Conservation (phyloP, 2,888 invertebrate genomes). For the Drosophila mayaguana region DNA sequence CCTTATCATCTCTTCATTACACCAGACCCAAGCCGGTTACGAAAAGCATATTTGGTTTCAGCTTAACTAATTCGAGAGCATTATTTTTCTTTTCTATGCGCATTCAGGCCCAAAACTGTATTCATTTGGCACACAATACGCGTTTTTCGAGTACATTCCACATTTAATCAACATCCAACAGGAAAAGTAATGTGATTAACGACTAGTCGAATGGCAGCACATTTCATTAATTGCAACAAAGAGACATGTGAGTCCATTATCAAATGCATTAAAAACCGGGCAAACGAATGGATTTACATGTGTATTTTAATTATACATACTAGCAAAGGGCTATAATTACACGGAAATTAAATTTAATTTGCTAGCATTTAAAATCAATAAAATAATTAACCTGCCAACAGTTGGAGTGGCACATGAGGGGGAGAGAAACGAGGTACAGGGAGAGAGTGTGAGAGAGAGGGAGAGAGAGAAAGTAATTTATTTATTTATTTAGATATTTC, state of each 20-base stretch:
- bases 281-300: conserved; percentile 6
- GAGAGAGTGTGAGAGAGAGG: neutral
- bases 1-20: neutral
- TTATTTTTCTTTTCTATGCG: neutral
- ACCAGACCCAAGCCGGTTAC: too few species aligned
- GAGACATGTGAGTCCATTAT: conserved; percentile 18
- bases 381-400: conserved; percentile 39
- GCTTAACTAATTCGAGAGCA: neutral
- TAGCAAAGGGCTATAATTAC: conserved; percentile 30
- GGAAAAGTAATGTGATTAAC: neutral
- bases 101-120: neutral
- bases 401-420: neutral
- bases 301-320: conserved; percentile 37
- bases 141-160: neutral
- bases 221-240: conserved; percentile 38
- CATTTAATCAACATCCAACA: neutral
- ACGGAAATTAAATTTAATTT: conserved; percentile 43
- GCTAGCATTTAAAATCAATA: conserved; percentile 45
- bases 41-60: neutral
- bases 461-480: conserved; percentile 47
- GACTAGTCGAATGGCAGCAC: conserved; percentile 2
- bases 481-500: conserved; percentile 54
- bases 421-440: neutral
- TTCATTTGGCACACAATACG: neutral
- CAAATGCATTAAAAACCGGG: neutral